These are phyloP conservation scores for Trachymyrmex cornetzi DNA, from an alignment of 1,140 invertebrate genomes.

Conservation along the genomic window DNA sequence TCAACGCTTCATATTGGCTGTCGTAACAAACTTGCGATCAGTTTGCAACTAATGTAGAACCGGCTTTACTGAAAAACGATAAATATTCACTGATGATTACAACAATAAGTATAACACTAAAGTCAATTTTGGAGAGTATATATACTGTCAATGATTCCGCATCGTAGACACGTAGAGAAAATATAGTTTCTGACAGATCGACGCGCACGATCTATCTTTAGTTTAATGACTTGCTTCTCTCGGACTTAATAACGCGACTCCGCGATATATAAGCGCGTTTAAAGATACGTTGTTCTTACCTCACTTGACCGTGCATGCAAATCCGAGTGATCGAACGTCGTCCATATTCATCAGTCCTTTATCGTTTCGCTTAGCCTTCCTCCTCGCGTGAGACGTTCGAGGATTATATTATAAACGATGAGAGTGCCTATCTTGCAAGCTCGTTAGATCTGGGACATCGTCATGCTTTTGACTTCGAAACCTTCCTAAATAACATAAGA, in stretches of 20 bases:
- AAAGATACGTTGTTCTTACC: constrained; percentile 65
- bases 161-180: background rate
- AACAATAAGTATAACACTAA: too few species aligned
- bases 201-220: constrained; percentile 10
- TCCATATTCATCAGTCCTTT: constrained; percentile 75
- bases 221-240: constrained; percentile 9
- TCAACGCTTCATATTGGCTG: too few species aligned
- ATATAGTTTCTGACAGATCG: constrained; percentile 4
- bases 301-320: constrained; percentile 69
- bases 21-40: too few species aligned
- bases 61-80: too few species aligned
- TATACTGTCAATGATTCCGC: background rate
- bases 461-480: constrained; percentile 35
- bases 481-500: constrained; percentile 46
- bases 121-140: too few species aligned
- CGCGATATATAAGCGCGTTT: constrained; percentile 27
- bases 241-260: constrained; percentile 16
- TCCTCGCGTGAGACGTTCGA: constrained; percentile 53
- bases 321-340: constrained; percentile 70
- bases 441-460: constrained; percentile 62
- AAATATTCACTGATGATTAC: too few species aligned
- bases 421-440: constrained; percentile 58
- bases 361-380: constrained; percentile 66
- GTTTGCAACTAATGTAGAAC: too few species aligned
- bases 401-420: constrained; percentile 69